Base-by-base conservation (phyloP, 2,797 vertebrate species). In the Argentina silus region DNA sequence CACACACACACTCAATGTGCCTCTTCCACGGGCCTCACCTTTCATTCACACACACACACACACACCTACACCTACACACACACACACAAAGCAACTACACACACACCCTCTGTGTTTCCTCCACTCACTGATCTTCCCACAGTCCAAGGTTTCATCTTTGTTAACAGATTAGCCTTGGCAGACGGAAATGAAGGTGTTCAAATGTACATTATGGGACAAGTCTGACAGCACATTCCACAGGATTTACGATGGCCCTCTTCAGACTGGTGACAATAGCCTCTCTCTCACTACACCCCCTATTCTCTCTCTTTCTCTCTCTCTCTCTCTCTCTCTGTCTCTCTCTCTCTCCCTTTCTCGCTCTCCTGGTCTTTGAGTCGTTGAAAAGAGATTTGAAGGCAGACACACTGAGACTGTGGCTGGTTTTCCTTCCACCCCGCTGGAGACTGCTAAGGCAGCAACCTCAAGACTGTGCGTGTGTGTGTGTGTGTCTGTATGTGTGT, bases 351-450 rank as follows among this genome's bases (percentile, higher is more conserved):
- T 27, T 11, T 19, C 5, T 15, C 3, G 12, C 14, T 51, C 0
- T 51, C 50, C 15, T 15, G 1, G 5, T 27, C 21, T 14, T 4
- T 56, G 6, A 59, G 19, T 12, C 23, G 21, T 57, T 61, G 23
- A 61, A 36, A 42, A 27, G 59, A 21, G 59, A 61, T 61, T 61
- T 36, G 59, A 61, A 27, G 59, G 23, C 21, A 61, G 59, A 61
- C 59, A 61, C 27, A 27, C 23, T 61, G 59, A 61, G 14, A 12
- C 12, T 23, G 23, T 3, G 59, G 11, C 6, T 1, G 59, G 21
- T 61, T 36, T 61, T 61, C 59, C 23, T 61, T 10, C 27, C 11
- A 61, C 12, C 12, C 9, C 21, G 11, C 23, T 27, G 59, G 23
- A 61, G 23, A 61, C 27, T 6, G 27, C 23, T 61, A 11, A 12